phyloP scores from a whole-genome alignment of 2,797 vertebrate genomes.

The Hafferia zeledoni region DNA sequence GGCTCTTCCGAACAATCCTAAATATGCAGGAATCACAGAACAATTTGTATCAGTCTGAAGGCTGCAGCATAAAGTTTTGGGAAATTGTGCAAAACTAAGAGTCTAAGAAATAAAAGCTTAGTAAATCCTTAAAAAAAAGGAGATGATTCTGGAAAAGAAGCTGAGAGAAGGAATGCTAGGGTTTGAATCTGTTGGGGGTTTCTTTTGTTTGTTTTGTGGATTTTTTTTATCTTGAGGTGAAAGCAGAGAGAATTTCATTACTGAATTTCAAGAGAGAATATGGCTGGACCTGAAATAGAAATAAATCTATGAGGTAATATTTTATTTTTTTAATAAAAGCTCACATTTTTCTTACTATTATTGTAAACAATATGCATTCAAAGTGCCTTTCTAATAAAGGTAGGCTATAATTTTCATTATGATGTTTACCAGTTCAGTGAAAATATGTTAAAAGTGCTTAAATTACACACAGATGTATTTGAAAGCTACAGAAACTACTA shows the following conservation, averaged over 20 bases:
- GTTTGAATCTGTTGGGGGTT: not conserved
- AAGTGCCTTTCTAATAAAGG: not conserved
- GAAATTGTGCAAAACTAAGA: not conserved
- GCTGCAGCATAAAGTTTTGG: not conserved
- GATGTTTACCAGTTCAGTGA: not conserved
- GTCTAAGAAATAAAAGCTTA: not conserved
- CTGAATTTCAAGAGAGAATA: not conserved
- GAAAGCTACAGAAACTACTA: not conserved
- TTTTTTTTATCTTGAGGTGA: not conserved
- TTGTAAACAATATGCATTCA: not conserved
- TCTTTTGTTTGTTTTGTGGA: not conserved
- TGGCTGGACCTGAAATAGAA: not conserved
- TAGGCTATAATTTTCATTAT: not conserved
- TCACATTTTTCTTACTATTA: not conserved
- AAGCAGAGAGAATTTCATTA: not conserved
- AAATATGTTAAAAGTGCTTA: not conserved
- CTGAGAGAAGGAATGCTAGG: not conserved
- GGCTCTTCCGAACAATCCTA: not conserved
- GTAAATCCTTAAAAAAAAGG: not conserved
- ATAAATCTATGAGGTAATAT: not conserved
- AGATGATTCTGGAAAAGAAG: not conserved
- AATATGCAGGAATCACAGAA: not conserved
- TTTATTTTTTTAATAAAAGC: not conserved
- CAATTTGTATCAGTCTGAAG: not conserved
- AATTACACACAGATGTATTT: not conserved